Evolutionary conservation across 2,797 vertebrate genomes (phyloP).

Genomic region (Gallinago stenura): DNA sequence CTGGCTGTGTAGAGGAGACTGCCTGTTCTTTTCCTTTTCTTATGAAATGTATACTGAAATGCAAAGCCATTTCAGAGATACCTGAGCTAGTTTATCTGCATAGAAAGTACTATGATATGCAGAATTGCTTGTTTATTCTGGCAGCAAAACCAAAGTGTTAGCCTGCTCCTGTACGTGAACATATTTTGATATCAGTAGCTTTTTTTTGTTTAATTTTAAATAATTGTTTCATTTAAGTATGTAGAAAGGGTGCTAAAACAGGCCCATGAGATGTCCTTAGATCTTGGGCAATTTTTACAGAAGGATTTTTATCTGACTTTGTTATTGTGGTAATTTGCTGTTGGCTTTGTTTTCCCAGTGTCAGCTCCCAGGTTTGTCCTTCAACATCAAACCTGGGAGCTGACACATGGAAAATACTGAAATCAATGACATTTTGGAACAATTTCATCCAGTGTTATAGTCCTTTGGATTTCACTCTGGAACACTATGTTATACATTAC

Average conservation of each 20-base stretch:
- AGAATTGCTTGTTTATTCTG: background rate
- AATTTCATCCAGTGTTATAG: background rate
- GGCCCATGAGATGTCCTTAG: background rate
- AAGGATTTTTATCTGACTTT: background rate
- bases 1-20: background rate
- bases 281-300: background rate
- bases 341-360: background rate
- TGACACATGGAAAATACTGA: background rate
- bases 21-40: background rate
- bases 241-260: background rate
- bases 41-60: background rate
- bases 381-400: background rate
- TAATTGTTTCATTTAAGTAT: background rate
- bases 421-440: background rate
- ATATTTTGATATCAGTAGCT: background rate
- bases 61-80: conserved; percentile 16
- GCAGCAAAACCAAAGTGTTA: background rate
- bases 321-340: background rate
- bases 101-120: background rate
- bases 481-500: background rate
- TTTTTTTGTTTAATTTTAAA: background rate
- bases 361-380: background rate
- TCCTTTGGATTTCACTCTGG: background rate
- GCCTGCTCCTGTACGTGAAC: background rate
- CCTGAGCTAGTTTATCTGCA: background rate